phyloP scores from a whole-genome alignment of 2,888 invertebrate genomes.

The Tenthredo scrophulariae region DNA sequence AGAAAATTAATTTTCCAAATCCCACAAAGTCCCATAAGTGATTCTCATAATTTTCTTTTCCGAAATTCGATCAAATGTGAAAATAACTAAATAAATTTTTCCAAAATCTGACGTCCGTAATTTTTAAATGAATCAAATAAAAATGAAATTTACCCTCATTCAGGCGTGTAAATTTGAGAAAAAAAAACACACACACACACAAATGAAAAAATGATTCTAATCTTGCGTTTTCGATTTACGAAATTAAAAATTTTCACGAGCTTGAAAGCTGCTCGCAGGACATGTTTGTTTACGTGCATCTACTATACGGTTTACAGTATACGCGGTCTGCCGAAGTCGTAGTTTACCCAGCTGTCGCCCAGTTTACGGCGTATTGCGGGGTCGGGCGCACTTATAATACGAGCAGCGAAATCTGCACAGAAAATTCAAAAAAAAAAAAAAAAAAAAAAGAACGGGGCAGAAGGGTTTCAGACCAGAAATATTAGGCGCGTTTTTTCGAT shows the following conservation, averaged over 20 bases:
- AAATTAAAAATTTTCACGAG: slow-evolving; percentile 21
- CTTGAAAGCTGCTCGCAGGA: background rate
- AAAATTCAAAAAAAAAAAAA: background rate
- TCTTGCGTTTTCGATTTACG: background rate
- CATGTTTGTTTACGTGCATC: background rate
- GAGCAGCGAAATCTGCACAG: slow-evolving; percentile 5
- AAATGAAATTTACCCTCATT: background rate
- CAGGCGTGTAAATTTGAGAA: background rate
- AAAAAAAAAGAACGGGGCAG: background rate
- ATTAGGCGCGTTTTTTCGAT: background rate
- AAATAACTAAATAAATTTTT: too few species aligned
- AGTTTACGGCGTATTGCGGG: slow-evolving; percentile 39
- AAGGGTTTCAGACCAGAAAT: background rate
- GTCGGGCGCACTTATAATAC: slow-evolving; percentile 10
- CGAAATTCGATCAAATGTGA: too few species aligned
- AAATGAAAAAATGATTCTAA: background rate
- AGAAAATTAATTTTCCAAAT: background rate
- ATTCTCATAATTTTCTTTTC: too few species aligned
- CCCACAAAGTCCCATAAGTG: background rate
- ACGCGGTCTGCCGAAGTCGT: slow-evolving; percentile 10
- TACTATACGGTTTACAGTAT: background rate
- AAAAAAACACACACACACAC: background rate
- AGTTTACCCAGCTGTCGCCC: slow-evolving; percentile 41
- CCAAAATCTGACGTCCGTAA: too few species aligned
- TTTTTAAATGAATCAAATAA: too few species aligned